Evolutionary conservation across 2,888 invertebrate species (phyloP).

Genomic region (Fissipunctia ypsillon): DNA sequence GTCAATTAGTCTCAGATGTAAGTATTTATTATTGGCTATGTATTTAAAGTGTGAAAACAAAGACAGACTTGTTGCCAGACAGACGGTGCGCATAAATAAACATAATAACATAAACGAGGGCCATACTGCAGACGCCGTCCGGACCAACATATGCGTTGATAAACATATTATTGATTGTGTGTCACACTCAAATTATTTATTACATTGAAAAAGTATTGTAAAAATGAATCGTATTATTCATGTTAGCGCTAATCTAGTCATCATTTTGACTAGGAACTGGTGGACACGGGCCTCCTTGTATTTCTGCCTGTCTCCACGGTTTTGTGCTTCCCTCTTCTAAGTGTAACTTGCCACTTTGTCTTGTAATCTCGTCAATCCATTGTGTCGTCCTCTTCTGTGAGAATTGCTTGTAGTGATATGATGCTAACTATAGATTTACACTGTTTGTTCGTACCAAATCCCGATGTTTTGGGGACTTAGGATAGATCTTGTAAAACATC

Average conservation of each 20-base stretch:
- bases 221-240: background rate
- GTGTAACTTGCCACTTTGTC: background rate
- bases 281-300: background rate
- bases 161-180: conserved; percentile 57
- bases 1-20: conserved; percentile 33
- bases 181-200: conserved; percentile 36
- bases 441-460: conserved; percentile 3
- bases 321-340: background rate
- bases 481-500: too few species aligned
- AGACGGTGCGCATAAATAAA: conserved; percentile 40
- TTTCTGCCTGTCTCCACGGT: background rate
- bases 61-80: conserved; percentile 44
- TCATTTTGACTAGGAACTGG: background rate
- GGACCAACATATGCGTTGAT: conserved; percentile 52
- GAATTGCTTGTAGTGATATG: background rate
- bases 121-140: conserved; percentile 44
- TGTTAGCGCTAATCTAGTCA: background rate
- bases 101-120: conserved; percentile 21
- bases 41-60: conserved; percentile 26
- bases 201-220: conserved; percentile 9
- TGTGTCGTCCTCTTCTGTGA: background rate
- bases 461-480: too few species aligned
- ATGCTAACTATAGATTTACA: background rate
- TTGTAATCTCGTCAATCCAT: background rate
- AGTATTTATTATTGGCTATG: too few species aligned